phyloP scores from a whole-genome alignment of 2,797 vertebrate species.

The Diplodus puntazzo region DNA sequence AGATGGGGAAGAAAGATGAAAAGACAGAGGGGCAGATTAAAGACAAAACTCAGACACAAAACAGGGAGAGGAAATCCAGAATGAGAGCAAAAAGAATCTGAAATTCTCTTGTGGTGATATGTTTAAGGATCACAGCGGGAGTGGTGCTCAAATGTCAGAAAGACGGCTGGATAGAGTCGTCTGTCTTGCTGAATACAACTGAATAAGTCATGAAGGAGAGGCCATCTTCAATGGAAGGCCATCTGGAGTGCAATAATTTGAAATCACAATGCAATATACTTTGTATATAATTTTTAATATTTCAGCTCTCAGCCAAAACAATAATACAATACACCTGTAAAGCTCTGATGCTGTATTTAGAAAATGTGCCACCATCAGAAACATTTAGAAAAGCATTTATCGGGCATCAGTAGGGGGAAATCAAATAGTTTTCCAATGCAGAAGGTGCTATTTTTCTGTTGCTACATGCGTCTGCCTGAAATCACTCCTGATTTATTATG shows the following conservation, averaged over 20 bases:
- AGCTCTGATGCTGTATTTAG: neutral
- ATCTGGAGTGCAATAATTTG: constrained; percentile 35
- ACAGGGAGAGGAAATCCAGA: constrained; percentile 28
- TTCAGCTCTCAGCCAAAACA: neutral
- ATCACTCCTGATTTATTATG: neutral
- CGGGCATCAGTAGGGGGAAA: neutral
- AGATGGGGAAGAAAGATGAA: constrained; percentile 23
- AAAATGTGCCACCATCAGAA: neutral
- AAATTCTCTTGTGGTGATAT: constrained; percentile 29
- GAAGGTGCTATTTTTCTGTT: neutral
- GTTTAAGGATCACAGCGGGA: constrained; percentile 41
- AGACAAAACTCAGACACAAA: constrained; percentile 20
- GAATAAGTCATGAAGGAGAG: constrained; percentile 34
- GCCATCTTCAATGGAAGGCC: neutral
- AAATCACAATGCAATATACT: constrained; percentile 1
- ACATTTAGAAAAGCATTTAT: neutral
- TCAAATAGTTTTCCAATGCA: neutral
- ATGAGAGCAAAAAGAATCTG: constrained; percentile 31
- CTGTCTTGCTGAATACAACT: constrained; percentile 20
- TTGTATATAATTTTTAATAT: neutral
- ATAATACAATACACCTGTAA: neutral
- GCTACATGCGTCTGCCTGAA: no score
- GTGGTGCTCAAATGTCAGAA: constrained; percentile 12
- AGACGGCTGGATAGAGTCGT: neutral
- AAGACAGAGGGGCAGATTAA: constrained; percentile 48